Percentiles rank a stretch among this genome's conserved stretches.
Evolutionary conservation across 2,888 invertebrate species (phyloP).

Genomic region (Meiosimyza platycephala): DNA sequence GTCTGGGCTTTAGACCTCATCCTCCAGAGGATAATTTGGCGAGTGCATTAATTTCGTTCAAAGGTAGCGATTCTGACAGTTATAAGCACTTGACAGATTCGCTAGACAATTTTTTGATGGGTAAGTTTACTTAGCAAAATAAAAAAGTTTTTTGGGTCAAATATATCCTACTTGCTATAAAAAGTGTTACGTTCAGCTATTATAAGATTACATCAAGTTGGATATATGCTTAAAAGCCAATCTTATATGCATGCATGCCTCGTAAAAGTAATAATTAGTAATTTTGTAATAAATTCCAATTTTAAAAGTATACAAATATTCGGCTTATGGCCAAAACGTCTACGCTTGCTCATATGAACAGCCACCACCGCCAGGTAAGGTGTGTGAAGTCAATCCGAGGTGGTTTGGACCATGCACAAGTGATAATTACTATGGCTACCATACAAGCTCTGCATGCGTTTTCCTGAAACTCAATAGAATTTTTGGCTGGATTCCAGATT

Average conservation of each 20-base stretch:
- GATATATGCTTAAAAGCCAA: too few species aligned
- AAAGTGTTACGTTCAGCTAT: too few species aligned
- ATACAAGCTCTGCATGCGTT: conserved; percentile 92
- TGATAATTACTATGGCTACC: conserved; percentile 88
- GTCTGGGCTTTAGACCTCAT: conserved; percentile 94
- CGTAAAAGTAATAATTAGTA: too few species aligned
- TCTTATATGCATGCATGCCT: too few species aligned
- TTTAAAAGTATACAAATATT: too few species aligned
- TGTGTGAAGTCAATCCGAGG: conserved; percentile 88
- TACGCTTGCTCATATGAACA: conserved; percentile 50
- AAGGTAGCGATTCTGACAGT: conserved; percentile 85
- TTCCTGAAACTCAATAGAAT: conserved; percentile 97
- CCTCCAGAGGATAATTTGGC: conserved; percentile 78
- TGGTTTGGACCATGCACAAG: conserved; percentile 84
- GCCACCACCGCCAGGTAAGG: conserved; percentile 80
- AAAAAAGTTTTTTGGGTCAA: too few species aligned
- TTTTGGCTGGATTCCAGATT: conserved; percentile 88
- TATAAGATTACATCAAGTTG: too few species aligned
- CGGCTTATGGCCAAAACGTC: too few species aligned
- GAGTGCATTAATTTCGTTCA: conserved; percentile 82
- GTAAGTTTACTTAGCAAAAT: conserved; percentile 72
- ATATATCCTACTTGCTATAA: too few species aligned
- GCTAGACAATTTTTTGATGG: conserved; percentile 79
- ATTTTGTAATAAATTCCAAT: conserved; percentile 52
- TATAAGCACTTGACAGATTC: conserved; percentile 84